phyloP scores from a whole-genome alignment of 2,797 vertebrate species.

The Threskiornis aethiopicus region DNA sequence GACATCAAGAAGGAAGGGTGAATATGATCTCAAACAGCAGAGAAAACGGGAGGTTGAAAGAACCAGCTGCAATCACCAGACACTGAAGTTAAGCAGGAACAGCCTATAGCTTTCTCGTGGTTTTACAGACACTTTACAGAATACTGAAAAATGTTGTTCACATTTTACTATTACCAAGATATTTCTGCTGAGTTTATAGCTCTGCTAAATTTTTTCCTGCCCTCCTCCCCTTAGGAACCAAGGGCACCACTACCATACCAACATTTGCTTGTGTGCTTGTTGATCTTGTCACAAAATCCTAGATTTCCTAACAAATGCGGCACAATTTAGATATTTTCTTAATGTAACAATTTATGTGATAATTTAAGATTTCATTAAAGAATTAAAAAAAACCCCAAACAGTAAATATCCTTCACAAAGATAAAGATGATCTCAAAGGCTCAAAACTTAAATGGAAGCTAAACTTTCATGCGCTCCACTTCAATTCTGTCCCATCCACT shows the following conservation, averaged over 20 bases:
- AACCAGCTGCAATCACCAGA: not conserved
- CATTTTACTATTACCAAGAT: not conserved
- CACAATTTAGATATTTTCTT: not conserved
- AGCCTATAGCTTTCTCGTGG: not conserved
- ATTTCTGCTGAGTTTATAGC: not conserved
- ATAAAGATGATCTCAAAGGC: not conserved
- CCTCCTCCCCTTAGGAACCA: not conserved
- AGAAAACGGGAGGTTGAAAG: not conserved
- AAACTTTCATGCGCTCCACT: not conserved
- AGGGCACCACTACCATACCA: not conserved
- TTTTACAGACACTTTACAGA: not conserved
- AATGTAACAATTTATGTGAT: fast-evolving
- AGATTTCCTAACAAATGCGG: not conserved
- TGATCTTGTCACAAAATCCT: not conserved
- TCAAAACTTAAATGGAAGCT: not conserved
- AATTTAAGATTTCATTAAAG: not conserved
- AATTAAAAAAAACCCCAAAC: not conserved
- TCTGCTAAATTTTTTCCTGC: not conserved
- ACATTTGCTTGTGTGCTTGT: fast-evolving
- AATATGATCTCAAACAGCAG: not conserved
- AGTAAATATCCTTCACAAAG: not conserved
- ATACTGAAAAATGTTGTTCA: not conserved
- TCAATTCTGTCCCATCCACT: not conserved
- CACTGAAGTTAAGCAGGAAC: not conserved
- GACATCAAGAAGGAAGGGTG: not conserved